Conservation (phyloP, 2,113 vertebrate species). For the Psilopsiagon aymara region DNA sequence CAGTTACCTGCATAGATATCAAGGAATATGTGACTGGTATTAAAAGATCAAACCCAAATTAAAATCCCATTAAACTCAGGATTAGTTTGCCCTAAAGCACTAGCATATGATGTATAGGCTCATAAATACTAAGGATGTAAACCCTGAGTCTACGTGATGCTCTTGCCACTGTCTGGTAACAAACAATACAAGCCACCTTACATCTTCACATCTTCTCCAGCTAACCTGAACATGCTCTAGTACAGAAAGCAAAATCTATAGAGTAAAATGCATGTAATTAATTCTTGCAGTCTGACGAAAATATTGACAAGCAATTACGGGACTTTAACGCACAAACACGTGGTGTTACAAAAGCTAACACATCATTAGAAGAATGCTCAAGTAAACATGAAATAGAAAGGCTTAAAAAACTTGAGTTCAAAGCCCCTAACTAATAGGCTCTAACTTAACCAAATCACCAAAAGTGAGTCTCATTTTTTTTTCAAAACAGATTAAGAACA, state of each 20-base stretch:
- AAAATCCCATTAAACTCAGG: background rate
- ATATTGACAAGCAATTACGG: background rate
- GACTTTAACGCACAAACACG: background rate
- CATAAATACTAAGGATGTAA: background rate
- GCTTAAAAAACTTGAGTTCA: background rate
- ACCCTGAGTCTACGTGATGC: background rate
- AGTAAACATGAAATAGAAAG: background rate
- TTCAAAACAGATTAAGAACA: background rate
- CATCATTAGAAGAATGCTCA: background rate
- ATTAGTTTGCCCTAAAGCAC: background rate
- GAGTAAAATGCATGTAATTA: background rate
- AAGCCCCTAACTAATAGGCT: background rate
- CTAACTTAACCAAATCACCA: background rate
- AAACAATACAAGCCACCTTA: background rate
- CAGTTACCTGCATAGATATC: background rate
- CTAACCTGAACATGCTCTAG: background rate
- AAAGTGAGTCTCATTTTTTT: background rate
- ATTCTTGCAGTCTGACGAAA: background rate
- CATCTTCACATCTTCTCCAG: background rate
- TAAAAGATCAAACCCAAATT: background rate
- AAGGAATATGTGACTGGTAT: background rate
- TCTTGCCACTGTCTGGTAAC: background rate
- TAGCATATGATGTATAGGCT: background rate
- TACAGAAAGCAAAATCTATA: background rate
- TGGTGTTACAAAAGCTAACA: background rate